Evolutionary conservation across 2,888 invertebrate genomes (phyloP), one percentile per base, ranked within the genome.

Genomic region (Drosophila tanythrix): DNA sequence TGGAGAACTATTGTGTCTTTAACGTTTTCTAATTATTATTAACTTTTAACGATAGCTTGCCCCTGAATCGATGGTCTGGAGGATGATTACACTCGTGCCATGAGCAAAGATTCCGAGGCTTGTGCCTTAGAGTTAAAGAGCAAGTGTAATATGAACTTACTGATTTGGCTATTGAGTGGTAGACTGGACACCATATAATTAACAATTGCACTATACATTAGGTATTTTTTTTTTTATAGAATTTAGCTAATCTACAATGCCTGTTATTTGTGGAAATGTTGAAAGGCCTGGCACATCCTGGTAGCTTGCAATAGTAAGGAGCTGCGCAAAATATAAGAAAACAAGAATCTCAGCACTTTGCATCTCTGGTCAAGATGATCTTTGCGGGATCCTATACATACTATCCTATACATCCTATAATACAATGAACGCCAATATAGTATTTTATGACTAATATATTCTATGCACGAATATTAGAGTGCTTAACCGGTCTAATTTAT

Each of bases 111-210:
- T 29, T 70, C 81, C 6, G 64, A 79, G 55, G 55, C 46, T 4
- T 84, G 84, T 48, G 60, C 87, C 0, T 18, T 18, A n/a, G 70
- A 87, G 25, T 3, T 87, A 3, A 89, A 76, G 31, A 69, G 74
- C 0, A 79, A 85, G 25, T 85, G 85, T 31, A 79, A 88, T 63
- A 89, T 89, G 77, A 85, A 69, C 48, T 33, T 89, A 15, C 68
- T 85, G 8, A 84, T 85, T 53, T 85, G 85, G 85, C 48, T 85
- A 2, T 29, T 85, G 13, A 85, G 85, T 52, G 85, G 89, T 0
- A 58, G 50, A 74, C 13, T 66, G 2, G 58, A 79, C 8, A 38
- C 13, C 4, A 38, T 15, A 29, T 46, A 48, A 74, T 73, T 63
- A 51, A 25, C 4, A 55, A 62, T 33, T 13, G 5, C 50, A 3